A percentile compares a stretch with the other conserved stretches of the same genome.
These are phyloP conservation scores for Urophycis tenuis DNA, from an alignment of 2,797 vertebrate species.

Conservation along the genomic window DNA sequence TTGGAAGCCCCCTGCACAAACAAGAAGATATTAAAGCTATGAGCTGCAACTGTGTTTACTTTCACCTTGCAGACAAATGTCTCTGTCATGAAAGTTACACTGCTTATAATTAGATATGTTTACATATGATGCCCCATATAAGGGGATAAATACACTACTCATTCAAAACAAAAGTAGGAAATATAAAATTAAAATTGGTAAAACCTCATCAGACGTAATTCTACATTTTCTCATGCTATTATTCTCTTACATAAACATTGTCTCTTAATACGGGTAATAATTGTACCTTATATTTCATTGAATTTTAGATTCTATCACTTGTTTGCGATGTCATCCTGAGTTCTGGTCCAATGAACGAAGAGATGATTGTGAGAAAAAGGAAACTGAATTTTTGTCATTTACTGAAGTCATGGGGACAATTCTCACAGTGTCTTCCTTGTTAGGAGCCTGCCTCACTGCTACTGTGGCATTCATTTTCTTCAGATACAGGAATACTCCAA, in stretches of 20 bases:
- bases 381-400: slow-evolving; percentile 48
- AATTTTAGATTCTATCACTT: slow-evolving; percentile 50
- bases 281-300: neutral
- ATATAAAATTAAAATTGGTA: neutral
- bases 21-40: neutral
- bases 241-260: too few relatives aligned
- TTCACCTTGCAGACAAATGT: neutral
- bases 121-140: neutral
- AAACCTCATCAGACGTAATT: neutral
- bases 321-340: slow-evolving; percentile 46
- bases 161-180: neutral
- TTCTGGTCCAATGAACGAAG: slow-evolving; percentile 52
- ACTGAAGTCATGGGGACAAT: slow-evolving; percentile 60
- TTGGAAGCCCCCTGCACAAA: neutral
- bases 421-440: slow-evolving; percentile 51
- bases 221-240: neutral
- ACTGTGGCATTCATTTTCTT: slow-evolving; percentile 49
- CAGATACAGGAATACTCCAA: slow-evolving; percentile 52
- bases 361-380: slow-evolving; percentile 45
- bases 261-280: too few relatives aligned
- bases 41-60: neutral
- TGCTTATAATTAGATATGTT: neutral
- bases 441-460: slow-evolving; percentile 53
- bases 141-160: neutral
- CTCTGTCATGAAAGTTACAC: neutral